phyloP scores from a whole-genome alignment of 1,140 invertebrate genomes.

The Octopus sinensis region DNA sequence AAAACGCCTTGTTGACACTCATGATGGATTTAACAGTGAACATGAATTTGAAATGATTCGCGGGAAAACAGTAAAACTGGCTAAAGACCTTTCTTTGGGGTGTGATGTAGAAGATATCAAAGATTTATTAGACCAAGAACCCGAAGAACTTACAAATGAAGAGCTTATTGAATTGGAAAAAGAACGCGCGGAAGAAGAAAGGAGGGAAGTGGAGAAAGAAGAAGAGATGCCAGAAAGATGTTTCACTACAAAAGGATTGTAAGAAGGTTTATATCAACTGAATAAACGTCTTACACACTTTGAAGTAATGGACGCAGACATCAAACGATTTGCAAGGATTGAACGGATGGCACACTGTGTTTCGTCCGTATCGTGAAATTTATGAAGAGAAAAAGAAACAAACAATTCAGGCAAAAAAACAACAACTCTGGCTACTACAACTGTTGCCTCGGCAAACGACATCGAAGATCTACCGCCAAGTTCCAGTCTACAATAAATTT shows the following conservation, averaged over 20 bases:
- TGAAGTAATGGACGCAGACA: not conserved
- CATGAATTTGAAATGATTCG: not conserved
- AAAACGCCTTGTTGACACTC: not conserved
- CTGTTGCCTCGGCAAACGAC: not conserved
- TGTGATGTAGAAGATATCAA: slow-evolving; percentile 4
- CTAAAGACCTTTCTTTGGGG: not conserved
- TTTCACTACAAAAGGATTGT: slow-evolving; percentile 4
- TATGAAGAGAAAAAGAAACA: slow-evolving; percentile 8
- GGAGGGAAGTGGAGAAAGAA: not conserved
- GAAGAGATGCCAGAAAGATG: not conserved
- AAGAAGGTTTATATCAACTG: not conserved
- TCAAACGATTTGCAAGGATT: slow-evolving; percentile 8
- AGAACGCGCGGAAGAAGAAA: slow-evolving; percentile 1
- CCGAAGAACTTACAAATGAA: slow-evolving; percentile 8
- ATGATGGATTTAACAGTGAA: slow-evolving; percentile 4
- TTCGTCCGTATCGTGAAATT: slow-evolving; percentile 7
- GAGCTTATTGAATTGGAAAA: not conserved
- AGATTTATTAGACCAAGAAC: not conserved
- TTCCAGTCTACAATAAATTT: not conserved
- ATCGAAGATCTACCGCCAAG: not conserved
- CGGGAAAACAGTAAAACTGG: slow-evolving; percentile 4
- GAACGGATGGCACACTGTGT: not conserved
- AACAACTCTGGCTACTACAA: not conserved
- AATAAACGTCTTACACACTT: slow-evolving; percentile 1
- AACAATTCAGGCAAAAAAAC: slow-evolving; percentile 5